A percentile compares a stretch with the other conserved stretches of the same genome.
phyloP scores from a whole-genome alignment of 2,888 invertebrate species.

The Mystacides longicornis region DNA sequence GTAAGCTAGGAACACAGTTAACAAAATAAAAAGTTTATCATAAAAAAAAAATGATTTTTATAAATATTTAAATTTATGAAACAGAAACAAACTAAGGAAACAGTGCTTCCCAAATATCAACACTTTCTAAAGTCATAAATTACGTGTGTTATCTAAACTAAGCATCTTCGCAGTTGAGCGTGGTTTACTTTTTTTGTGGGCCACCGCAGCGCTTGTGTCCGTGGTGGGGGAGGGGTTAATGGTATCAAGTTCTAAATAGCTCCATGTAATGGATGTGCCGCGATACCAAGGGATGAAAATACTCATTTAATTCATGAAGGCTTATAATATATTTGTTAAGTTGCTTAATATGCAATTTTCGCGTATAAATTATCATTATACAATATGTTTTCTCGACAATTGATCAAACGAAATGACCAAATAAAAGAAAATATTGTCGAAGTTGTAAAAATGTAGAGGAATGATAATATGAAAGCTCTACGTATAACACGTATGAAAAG shows the following conservation, averaged over 20 bases:
- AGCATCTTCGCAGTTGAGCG: background rate
- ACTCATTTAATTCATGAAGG: background rate
- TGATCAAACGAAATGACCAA: too few relatives aligned
- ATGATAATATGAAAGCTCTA: too few relatives aligned
- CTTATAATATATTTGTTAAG: too few relatives aligned
- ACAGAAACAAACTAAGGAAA: background rate
- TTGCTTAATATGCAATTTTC: too few relatives aligned
- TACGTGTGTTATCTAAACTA: background rate
- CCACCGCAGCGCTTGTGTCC: background rate
- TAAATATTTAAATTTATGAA: background rate
- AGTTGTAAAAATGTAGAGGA: too few relatives aligned
- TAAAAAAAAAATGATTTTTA: background rate
- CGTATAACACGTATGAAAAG: too few relatives aligned
- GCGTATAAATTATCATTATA: too few relatives aligned
- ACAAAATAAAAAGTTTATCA: too few relatives aligned
- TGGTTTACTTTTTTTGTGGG: background rate
- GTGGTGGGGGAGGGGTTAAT: background rate
- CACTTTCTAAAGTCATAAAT: background rate
- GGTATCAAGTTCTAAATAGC: background rate
- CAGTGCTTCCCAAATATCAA: background rate
- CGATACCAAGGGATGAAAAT: background rate
- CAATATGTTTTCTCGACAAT: too few relatives aligned
- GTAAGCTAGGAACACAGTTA: too few relatives aligned
- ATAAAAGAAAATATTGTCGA: too few relatives aligned
- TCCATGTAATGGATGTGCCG: background rate